Percentiles rank a stretch among this genome's conserved stretches.
phyloP scores from a whole-genome alignment of 2,797 vertebrate species.

The Euphonia xanthogaster region DNA sequence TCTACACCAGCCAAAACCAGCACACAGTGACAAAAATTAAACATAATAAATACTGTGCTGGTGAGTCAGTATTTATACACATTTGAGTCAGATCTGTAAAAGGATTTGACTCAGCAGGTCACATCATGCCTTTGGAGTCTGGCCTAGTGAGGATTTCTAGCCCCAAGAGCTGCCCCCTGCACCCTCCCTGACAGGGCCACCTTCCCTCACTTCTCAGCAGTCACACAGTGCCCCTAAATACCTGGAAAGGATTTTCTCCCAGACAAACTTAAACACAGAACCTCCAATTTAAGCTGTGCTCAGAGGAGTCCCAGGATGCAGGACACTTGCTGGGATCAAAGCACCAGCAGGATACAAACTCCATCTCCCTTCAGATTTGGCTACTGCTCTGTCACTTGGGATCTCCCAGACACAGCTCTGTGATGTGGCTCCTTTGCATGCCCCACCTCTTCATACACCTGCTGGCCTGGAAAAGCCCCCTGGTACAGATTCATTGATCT shows the following conservation, averaged over 20 bases:
- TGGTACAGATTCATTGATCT: not conserved
- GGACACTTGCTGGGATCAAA: not conserved
- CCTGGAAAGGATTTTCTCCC: not conserved
- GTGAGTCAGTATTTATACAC: no score
- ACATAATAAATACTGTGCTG: not conserved
- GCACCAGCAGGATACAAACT: accelerated
- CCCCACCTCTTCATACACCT: not conserved
- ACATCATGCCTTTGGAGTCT: not conserved
- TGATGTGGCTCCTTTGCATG: not conserved
- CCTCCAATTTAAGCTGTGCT: not conserved
- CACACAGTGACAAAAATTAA: not conserved
- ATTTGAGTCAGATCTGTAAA: not conserved
- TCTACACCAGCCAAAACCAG: not conserved
- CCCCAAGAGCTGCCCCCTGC: not conserved
- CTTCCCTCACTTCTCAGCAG: not conserved
- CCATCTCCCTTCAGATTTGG: not conserved
- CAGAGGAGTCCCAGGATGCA: not conserved
- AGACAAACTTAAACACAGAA: not conserved
- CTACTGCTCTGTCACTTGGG: not conserved
- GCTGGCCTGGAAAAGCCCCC: not conserved
- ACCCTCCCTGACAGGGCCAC: not conserved
- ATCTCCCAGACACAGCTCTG: not conserved
- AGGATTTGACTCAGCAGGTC: not conserved
- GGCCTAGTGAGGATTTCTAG: not conserved
- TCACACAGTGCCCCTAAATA: not conserved